Base-by-base conservation (phyloP, 2,797 vertebrate genomes). In the Kryptolebias ocellatus region DNA sequence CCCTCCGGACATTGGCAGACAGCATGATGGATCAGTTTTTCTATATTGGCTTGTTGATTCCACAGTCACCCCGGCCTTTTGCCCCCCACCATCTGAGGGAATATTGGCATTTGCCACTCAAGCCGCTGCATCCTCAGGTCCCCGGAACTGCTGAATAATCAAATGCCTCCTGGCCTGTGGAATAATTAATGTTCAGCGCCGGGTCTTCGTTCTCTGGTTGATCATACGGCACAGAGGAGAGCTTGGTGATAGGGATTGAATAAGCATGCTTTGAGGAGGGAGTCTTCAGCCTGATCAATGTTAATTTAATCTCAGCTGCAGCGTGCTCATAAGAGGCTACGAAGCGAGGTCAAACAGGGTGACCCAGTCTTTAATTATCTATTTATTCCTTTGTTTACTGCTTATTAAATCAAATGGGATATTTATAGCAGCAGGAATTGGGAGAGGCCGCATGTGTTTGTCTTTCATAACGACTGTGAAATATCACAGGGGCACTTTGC, bases 41-140 rank as follows among this genome's bases (percentile, higher is more conserved):
- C 88, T 83, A 81, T 93, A 95, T 94, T 93, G 95, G 93, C 93
- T 93, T 94, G 93, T 93, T 96, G 94, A 96, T 95, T 24, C 93
- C 93, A 94, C 94, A 93, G 90, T 78, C 90, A 65, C 79, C 84
- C 84, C 70, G 44, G 70, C 71, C 64, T 63, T 85, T 88, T 80
- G 80, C 88, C 89, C 83, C 83, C 66, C 31, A 8, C 67, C 44
- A 55, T 60, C 69, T 71, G 85, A 92, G 91, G 89, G 90, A 86
- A 91, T 97, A 97, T 97, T 96, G 96, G 93, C 95, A 95, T 96
- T 97, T 97, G 95, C 95, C 96, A 95, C 92, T 96, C 95, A 96
- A 88, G 78, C 78, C 66, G 71, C 83, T 79, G 80, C 87, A 37
- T 87, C 89, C 90, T 87, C 74, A 70, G 88, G 93, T 93, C 91